Percentiles rank a stretch among this genome's conserved stretches.
Evolutionary conservation across 2,888 invertebrate species (phyloP).

Genomic region (Diabrotica balteata): DNA sequence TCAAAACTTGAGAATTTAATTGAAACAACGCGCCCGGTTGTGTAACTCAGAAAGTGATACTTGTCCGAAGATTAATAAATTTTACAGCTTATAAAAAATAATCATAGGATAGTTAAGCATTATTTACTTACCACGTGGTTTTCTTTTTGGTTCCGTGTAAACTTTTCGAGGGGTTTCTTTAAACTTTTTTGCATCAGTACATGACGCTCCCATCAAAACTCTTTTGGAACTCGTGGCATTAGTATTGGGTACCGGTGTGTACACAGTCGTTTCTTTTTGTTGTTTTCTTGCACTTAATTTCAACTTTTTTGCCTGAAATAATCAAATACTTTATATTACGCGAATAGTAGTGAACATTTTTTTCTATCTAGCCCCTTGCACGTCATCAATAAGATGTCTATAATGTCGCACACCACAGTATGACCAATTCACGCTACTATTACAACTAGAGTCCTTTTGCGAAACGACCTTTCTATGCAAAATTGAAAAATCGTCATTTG

Average conservation of each 20-base stretch:
- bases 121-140: neutral
- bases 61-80: neutral
- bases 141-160: neutral
- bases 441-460: no score
- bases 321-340: slow-evolving; percentile 14
- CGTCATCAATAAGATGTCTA: no score
- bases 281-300: slow-evolving; percentile 58
- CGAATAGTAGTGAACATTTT: neutral
- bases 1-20: neutral
- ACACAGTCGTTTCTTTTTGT: neutral
- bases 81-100: no score
- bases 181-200: neutral
- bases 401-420: no score
- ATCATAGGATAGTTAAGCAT: neutral
- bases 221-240: neutral
- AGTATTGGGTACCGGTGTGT: neutral
- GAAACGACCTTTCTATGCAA: no score
- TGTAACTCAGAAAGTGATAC: neutral
- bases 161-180: neutral
- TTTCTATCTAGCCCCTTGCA: neutral
- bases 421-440: no score
- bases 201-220: neutral
- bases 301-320: slow-evolving; percentile 61
- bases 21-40: neutral
- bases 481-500: no score